phyloP scores from a whole-genome alignment of 2,797 vertebrate species.

The Hylomyscus alleni region DNA sequence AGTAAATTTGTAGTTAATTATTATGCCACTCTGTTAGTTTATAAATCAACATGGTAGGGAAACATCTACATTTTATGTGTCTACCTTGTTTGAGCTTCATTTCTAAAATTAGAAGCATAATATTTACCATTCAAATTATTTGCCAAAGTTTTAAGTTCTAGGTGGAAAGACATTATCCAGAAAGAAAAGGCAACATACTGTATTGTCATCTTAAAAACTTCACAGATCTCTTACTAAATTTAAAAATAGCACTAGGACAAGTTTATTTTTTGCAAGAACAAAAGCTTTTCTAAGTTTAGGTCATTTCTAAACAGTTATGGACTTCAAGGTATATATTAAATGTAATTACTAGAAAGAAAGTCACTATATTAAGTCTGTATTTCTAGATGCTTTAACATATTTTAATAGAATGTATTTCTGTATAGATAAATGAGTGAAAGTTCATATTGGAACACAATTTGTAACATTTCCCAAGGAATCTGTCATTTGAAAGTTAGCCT shows the following conservation, averaged over 20 bases:
- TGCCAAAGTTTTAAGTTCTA: constrained; percentile 14
- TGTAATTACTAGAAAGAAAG: constrained; percentile 13
- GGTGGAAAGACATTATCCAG: not conserved
- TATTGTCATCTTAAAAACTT: constrained; percentile 29
- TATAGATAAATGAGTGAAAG: not conserved
- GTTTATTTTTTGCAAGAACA: not conserved
- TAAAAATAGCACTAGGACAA: not conserved
- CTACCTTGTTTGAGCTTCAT: not conserved
- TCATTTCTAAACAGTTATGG: not conserved
- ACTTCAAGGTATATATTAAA: not conserved
- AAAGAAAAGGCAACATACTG: not conserved
- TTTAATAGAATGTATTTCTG: not conserved
- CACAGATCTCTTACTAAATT: not conserved
- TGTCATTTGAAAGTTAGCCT: not conserved
- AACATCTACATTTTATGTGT: not conserved
- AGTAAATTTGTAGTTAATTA: constrained; percentile 2
- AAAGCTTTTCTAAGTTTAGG: not conserved
- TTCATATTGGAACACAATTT: not conserved
- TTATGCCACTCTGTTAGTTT: not conserved
- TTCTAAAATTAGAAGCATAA: constrained; percentile 16
- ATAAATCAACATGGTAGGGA: not conserved
- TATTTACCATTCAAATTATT: not conserved
- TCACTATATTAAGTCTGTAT: not conserved
- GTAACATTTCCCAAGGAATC: not conserved
- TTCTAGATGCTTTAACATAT: not conserved